Base-by-base conservation (phyloP, 2,797 vertebrate species). In the Lepilemur ruficaudatus region DNA sequence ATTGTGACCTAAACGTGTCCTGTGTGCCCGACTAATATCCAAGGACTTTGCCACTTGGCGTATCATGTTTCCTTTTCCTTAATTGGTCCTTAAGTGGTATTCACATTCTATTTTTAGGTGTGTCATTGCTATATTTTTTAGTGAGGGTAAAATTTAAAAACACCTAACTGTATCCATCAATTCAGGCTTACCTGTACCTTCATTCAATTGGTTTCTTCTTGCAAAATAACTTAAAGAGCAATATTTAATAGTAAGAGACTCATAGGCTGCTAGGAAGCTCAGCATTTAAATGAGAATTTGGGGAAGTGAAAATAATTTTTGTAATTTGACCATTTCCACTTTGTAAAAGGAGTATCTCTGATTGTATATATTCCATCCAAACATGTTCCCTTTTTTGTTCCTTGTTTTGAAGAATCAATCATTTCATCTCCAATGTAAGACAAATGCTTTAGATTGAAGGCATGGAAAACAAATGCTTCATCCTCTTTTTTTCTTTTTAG, bases 41-140 rank as follows among this genome's bases (percentile, higher is more conserved):
- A 67, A 23, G 63, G 35, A 18, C 69, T 14, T 8, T 17, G 55
- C 70, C 8, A 0, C 23, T 78, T 91, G 82, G 82, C 84, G 59
- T 70, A 48, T 95, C 32, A 3, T 0, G 3, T 93, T 97, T 97
- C 78, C 63, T 98, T 96, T 91, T 78, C 73, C 52, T 89, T 89
- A 32, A 32, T 95, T 94, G 35, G 72, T 87, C 88, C 91, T 82
- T 67, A 93, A 10, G 82, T 86, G 76, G 30, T 23, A 35, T 87
- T 70, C 12, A 52, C 48, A 3, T 93, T 81, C 92, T 90, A 12
- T 80, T 97, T 63, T 69, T 94, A 30, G 82, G 32, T n/a, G 70
- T 95, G 84, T 65, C 12, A 63, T 30, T 91, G 59, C 11, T 5
- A n/a, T 2, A 59, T 78, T 91, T 81, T 94, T 81, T 97, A 94